These are phyloP conservation scores for Teleopsis dalmanni DNA, from an alignment of 1,140 invertebrate genomes.

Conservation along the genomic window DNA sequence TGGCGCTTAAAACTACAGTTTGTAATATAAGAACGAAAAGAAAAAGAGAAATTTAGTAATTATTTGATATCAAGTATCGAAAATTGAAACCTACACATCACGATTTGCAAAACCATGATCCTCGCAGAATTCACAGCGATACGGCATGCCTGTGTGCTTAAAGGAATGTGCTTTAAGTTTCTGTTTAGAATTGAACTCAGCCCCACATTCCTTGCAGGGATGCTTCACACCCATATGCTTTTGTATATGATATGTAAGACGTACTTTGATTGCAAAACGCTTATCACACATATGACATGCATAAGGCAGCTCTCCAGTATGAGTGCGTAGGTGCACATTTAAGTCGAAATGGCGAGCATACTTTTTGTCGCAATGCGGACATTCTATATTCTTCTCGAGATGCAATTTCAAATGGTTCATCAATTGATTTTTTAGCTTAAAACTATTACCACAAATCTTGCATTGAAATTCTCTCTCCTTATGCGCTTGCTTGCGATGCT, in stretches of 20 bases:
- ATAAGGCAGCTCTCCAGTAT: conserved; percentile 12
- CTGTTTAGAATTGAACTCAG: conserved; percentile 13
- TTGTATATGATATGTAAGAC: conserved; percentile 14
- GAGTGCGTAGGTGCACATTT: conserved; percentile 11
- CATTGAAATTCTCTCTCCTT: conserved; percentile 13
- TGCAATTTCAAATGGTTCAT: conserved; percentile 14
- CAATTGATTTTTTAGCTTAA: conserved; percentile 14
- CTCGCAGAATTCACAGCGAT: conserved; percentile 15
- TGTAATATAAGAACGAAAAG: background rate
- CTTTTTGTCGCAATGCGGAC: conserved; percentile 16
- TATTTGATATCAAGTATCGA: too few relatives aligned
- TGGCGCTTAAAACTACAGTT: conserved; percentile 14
- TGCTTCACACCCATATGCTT: conserved; percentile 14
- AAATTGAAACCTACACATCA: conserved; percentile 10
- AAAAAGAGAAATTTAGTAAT: background rate
- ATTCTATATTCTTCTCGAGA: conserved; percentile 15
- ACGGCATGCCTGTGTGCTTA: conserved; percentile 15
- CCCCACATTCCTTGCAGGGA: conserved; percentile 12
- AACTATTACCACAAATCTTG: conserved; percentile 10
- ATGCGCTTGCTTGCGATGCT: conserved; percentile 13
- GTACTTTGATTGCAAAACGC: conserved; percentile 15
- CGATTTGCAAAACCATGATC: conserved; percentile 14
- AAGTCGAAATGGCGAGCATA: conserved; percentile 12
- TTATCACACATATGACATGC: conserved; percentile 15
- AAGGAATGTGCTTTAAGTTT: conserved; percentile 14